phyloP scores from a whole-genome alignment of 2,888 invertebrate genomes.

The Sarcophaga rosellei region DNA sequence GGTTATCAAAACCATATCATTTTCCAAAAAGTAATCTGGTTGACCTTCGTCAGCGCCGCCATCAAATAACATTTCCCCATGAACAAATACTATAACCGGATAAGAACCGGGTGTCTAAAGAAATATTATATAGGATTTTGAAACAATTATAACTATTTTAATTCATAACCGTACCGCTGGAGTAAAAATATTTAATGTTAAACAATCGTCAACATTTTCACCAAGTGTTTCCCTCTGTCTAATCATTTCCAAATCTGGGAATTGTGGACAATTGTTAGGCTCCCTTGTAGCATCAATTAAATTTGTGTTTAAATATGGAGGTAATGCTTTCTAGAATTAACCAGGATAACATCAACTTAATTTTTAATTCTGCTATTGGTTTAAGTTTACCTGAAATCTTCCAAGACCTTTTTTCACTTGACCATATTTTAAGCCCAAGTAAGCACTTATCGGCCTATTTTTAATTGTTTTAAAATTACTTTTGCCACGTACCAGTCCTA shows the following conservation, averaged over 20 bases:
- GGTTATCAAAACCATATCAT: slow-evolving; percentile 82
- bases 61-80: slow-evolving; percentile 81
- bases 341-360: background rate
- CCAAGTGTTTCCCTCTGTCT: slow-evolving; percentile 72
- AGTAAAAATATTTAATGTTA: slow-evolving; percentile 77
- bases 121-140: background rate
- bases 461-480: slow-evolving; percentile 72
- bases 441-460: slow-evolving; percentile 75
- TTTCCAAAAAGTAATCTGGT: slow-evolving; percentile 81
- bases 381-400: slow-evolving; percentile 75
- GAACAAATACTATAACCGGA: slow-evolving; percentile 81
- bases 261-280: slow-evolving; percentile 76
- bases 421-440: slow-evolving; percentile 76
- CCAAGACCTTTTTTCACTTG: slow-evolving; percentile 74
- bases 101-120: slow-evolving; percentile 70
- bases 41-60: slow-evolving; percentile 80
- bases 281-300: slow-evolving; percentile 75
- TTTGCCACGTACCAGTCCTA: slow-evolving; percentile 75
- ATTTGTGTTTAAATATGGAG: slow-evolving; percentile 46
- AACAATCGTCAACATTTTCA: slow-evolving; percentile 78
- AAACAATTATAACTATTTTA: background rate
- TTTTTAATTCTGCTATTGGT: background rate
- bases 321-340: slow-evolving; percentile 65
- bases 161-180: slow-evolving; percentile 72
- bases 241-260: slow-evolving; percentile 74